Evolutionary conservation across 2,113 vertebrate genomes (phyloP).

Genomic region (Sinocyclocheilus maitianheensis): DNA sequence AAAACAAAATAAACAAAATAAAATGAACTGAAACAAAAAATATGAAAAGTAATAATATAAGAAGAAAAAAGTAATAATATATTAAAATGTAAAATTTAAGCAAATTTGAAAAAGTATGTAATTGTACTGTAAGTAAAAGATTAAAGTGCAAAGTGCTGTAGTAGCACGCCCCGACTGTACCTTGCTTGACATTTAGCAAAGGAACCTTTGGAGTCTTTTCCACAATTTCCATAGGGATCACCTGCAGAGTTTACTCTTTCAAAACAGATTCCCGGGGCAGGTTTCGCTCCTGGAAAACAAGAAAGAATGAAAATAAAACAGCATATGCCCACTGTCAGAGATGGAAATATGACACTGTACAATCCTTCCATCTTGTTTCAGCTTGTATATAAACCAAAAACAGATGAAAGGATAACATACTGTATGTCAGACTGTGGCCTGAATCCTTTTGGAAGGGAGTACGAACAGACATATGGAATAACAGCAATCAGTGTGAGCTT

Average conservation of each 20-base stretch:
- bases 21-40: neutral
- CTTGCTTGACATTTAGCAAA: conserved; percentile 91
- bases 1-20: neutral
- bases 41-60: too few species aligned
- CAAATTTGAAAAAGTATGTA: neutral
- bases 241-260: conserved; percentile 97
- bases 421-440: conserved; percentile 34
- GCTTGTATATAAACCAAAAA: conserved; percentile 32
- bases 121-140: neutral
- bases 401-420: conserved; percentile 9
- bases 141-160: neutral
- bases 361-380: conserved; percentile 15
- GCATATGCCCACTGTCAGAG: conserved; percentile 18
- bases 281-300: conserved; percentile 86
- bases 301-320: neutral
- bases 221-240: conserved; percentile 97
- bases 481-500: conserved; percentile 24
- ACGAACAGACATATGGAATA: conserved; percentile 38
- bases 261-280: conserved; percentile 96
- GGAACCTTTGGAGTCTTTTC: conserved; percentile 90
- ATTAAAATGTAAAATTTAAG: neutral
- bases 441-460: conserved; percentile 24
- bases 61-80: too few species aligned
- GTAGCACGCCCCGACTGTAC: conserved; percentile 64
- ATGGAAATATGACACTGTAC: conserved; percentile 9